A percentile compares a stretch with the other conserved stretches of the same genome.
These are phyloP conservation scores for Cabera pusaria DNA, from an alignment of 2,888 invertebrate species.

Conservation along the genomic window DNA sequence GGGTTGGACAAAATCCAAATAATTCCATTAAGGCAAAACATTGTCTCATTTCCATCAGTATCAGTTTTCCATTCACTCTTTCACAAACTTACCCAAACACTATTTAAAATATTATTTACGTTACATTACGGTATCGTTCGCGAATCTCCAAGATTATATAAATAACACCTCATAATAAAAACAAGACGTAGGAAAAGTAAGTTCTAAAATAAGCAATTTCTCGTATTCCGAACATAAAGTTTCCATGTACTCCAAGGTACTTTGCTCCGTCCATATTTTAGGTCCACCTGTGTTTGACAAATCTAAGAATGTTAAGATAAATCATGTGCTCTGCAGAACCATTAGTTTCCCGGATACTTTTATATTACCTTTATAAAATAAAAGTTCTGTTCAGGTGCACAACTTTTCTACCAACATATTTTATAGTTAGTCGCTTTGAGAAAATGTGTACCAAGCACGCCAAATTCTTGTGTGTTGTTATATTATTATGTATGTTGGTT, in stretches of 20 bases:
- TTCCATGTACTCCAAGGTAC: conserved; percentile 14
- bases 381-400: conserved; percentile 18
- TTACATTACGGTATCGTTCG: too few relatives aligned
- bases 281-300: conserved; percentile 36
- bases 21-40: too few relatives aligned
- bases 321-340: conserved; percentile 29
- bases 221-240: conserved; percentile 18
- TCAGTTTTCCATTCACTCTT: too few relatives aligned
- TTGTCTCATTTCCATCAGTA: too few relatives aligned
- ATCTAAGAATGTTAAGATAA: conserved; percentile 33
- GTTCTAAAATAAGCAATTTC: conserved; percentile 11
- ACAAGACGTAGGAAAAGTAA: too few relatives aligned
- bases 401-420: conserved; percentile 16
- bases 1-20: too few relatives aligned
- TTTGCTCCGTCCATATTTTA: conserved; percentile 28
- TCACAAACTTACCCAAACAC: too few relatives aligned
- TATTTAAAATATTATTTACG: too few relatives aligned
- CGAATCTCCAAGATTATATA: too few relatives aligned
- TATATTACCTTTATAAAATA: conserved; percentile 26
- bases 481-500: conserved; percentile 1
- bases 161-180: too few relatives aligned
- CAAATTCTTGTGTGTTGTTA: too few relatives aligned
- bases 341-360: conserved; percentile 27
- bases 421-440: conserved; percentile 15
- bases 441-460: too few relatives aligned